Evolutionary conservation across 2,797 vertebrate species (phyloP), one percentile per base, ranked within the genome.

Genomic region (Corythornis leucogaster): DNA sequence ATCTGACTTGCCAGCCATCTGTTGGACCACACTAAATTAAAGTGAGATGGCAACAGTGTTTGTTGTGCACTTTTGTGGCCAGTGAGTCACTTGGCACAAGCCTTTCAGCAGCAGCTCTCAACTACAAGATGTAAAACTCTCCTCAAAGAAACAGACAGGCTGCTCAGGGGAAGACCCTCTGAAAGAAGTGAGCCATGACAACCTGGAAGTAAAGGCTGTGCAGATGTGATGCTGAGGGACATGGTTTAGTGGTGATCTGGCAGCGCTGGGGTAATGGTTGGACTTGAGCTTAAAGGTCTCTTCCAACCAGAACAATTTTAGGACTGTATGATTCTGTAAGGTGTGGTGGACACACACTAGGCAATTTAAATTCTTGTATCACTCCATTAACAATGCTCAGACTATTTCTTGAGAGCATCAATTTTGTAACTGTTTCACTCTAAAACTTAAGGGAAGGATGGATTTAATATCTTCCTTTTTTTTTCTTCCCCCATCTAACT

Each of bases 1-100:
- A 90, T 90, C 87, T 43, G 69, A 78, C 87, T 90, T 66, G 90
- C 84, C 42, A 91, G 81, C 95, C 95, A 96, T 96, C 95, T 96
- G 95, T 92, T 89, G 84, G 93, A 78, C 95, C 89, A 87, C 94
- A 66, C 62, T 66, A 62, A 75, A 87, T 59, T 78, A 76, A 83
- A 90, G 50, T 26, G 73, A 94, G 80, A 91, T 46, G 82, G 82
- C 82, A 95, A 75, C 55, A 67, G 55, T 33, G 69, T 69, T 80
- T 87, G 90, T 85, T 93, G 82, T 76, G 80, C 62, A 57, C 86
- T 90, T 87, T 20, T 42, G 68, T 71, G 94, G n/a, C 61, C 79
- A 61, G 46, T 21, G 69, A 95, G 81, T 92, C 95, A 89, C 69
- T 82, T 4, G 17, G 61, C 66, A 89, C 42, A 64, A 84, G 81